phyloP scores from a whole-genome alignment of 2,888 invertebrate species.

The Noctua janthe region DNA sequence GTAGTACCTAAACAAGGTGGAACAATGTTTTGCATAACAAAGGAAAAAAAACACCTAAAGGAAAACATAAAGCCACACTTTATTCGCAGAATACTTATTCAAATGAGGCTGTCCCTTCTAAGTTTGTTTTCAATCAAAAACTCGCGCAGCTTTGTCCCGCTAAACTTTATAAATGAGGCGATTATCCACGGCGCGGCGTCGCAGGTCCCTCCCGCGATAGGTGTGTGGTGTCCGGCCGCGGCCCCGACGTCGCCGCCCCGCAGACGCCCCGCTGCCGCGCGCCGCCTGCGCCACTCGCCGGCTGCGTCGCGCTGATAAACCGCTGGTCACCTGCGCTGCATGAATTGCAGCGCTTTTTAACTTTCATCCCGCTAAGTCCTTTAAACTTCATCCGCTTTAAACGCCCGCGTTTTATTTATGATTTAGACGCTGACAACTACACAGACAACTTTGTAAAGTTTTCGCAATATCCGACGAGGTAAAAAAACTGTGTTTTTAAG shows the following conservation, averaged over 20 bases:
- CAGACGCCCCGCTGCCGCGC: conserved; percentile 50
- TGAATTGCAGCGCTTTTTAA: conserved; percentile 90
- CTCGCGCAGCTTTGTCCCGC: conserved; percentile 89
- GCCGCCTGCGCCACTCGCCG: conserved; percentile 68
- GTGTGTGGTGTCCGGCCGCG: conserved; percentile 76
- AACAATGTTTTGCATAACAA: conserved; percentile 91
- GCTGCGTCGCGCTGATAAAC: conserved; percentile 87
- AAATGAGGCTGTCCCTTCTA: conserved; percentile 91
- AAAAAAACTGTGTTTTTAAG: conserved; percentile 75
- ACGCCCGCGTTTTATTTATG: conserved; percentile 86
- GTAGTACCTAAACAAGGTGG: conserved; percentile 91
- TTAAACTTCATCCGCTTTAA: conserved; percentile 88
- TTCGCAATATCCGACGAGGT: conserved; percentile 72
- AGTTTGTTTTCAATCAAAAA: conserved; percentile 91
- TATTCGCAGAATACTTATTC: conserved; percentile 91
- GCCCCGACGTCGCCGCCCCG: conserved; percentile 53
- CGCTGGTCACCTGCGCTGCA: conserved; percentile 89
- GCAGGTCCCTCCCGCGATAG: conserved; percentile 82
- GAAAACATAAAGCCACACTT: conserved; percentile 91
- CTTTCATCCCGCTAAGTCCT: conserved; percentile 87
- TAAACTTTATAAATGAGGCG: conserved; percentile 91
- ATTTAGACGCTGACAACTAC: conserved; percentile 85
- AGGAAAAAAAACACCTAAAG: conserved; percentile 90
- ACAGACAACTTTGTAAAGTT: conserved; percentile 79
- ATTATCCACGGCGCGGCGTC: conserved; percentile 87